Conservation (phyloP, 1,140 invertebrate species). For the Ooceraea biroi region DNA sequence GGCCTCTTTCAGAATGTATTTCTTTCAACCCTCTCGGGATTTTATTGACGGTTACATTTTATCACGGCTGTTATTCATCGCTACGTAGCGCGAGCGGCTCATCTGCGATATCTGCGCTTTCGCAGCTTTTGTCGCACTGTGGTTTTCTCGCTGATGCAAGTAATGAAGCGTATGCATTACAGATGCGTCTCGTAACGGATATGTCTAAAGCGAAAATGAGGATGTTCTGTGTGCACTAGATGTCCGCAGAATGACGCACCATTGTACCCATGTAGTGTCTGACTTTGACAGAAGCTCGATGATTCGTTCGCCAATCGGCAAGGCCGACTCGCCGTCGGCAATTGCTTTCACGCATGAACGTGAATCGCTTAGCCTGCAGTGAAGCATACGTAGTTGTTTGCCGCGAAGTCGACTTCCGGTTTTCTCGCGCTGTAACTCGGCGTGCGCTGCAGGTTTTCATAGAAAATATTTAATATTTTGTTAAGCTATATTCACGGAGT, state of each 20-base stretch:
- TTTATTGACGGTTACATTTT: background rate
- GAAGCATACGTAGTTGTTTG: slow-evolving; percentile 11
- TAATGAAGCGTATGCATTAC: background rate
- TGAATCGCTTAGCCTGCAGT: slow-evolving; percentile 44
- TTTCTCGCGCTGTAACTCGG: background rate
- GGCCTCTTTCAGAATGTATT: background rate
- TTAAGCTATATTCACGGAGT: background rate
- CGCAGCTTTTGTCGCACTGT: background rate
- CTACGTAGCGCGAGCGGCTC: background rate
- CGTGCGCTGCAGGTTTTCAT: background rate
- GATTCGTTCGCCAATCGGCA: slow-evolving; percentile 60
- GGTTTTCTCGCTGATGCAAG: background rate
- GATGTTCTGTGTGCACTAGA: slow-evolving; percentile 44
- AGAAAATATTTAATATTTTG: slow-evolving; percentile 19
- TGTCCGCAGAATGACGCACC: slow-evolving; percentile 61
- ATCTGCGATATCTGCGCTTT: background rate
- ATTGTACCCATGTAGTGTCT: slow-evolving; percentile 67
- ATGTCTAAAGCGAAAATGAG: slow-evolving; percentile 21
- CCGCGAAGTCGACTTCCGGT: background rate
- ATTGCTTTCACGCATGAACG: slow-evolving; percentile 39
- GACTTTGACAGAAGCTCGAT: slow-evolving; percentile 73
- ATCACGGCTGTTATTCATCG: background rate
- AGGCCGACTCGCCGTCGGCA: slow-evolving; percentile 37
- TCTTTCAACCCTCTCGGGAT: background rate
- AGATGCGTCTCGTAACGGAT: background rate